Conservation (phyloP, 2,113 vertebrate species). For the Leiothrix lutea region DNA sequence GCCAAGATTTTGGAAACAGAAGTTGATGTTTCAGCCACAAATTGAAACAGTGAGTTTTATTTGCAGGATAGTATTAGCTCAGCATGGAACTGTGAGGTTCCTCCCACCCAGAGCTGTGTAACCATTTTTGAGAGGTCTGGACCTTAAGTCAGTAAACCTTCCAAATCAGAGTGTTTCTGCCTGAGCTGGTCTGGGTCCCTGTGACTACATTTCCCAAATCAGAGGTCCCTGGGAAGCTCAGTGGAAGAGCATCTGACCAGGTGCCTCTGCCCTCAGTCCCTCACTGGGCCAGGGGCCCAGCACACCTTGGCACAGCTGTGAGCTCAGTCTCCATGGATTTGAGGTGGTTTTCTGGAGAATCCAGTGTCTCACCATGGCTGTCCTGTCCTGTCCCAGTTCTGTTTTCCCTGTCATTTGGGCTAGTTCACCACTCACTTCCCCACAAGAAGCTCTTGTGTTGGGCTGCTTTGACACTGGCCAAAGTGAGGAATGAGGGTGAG, state of each 20-base stretch:
- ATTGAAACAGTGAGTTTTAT: background rate
- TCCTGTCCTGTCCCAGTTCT: background rate
- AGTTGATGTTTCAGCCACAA: background rate
- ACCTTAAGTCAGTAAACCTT: background rate
- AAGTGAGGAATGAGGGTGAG: background rate
- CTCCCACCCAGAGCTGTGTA: background rate
- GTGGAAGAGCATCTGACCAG: background rate
- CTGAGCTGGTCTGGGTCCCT: background rate
- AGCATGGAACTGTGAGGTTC: accelerated
- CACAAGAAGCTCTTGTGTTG: background rate
- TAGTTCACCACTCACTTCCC: background rate
- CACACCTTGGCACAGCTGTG: accelerated
- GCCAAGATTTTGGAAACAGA: background rate
- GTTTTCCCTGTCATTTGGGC: background rate
- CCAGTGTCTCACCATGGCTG: background rate
- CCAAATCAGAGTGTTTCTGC: background rate
- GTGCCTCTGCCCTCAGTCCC: background rate
- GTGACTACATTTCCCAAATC: background rate
- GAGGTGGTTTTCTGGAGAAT: background rate
- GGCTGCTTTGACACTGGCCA: background rate
- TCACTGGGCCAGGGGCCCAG: background rate
- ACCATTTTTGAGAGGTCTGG: background rate
- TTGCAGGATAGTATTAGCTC: background rate
- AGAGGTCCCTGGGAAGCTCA: background rate
- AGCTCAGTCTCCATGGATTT: background rate